phyloP scores from a whole-genome alignment of 2,113 vertebrate species.

The Platycercus adscitus region DNA sequence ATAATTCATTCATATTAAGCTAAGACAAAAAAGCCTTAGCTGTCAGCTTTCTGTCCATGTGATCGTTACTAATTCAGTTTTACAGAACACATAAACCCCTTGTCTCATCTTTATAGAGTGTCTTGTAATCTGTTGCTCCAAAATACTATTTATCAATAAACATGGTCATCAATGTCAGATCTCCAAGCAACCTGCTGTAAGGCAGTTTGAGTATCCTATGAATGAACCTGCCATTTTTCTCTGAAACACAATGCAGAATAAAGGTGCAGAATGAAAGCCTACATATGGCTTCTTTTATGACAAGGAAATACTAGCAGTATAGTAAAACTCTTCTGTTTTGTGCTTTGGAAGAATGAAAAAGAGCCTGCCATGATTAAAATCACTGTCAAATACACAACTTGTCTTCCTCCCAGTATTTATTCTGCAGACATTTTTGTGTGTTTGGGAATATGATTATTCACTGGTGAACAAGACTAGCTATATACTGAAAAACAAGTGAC shows the following conservation, averaged over 20 bases:
- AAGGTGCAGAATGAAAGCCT: neutral
- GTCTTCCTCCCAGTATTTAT: slow-evolving; percentile 1
- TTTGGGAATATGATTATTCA: slow-evolving; percentile 36
- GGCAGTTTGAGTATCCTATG: neutral
- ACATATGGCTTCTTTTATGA: neutral
- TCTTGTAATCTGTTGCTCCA: neutral
- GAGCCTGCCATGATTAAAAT: neutral
- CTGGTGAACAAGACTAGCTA: neutral
- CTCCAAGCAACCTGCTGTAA: neutral
- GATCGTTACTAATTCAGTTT: neutral
- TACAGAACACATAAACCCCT: neutral
- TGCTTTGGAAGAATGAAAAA: neutral
- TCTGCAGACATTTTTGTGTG: neutral
- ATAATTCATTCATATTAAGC: neutral
- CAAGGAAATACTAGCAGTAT: neutral
- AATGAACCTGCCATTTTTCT: neutral
- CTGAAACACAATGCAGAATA: neutral
- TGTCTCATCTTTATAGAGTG: neutral
- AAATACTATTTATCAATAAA: neutral
- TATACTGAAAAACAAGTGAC: neutral
- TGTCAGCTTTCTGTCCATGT: neutral
- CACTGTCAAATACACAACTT: neutral
- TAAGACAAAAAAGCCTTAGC: neutral
- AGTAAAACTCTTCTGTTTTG: neutral
- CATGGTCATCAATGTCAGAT: neutral